Conservation (phyloP, 2,888 invertebrate genomes). For the Octodonta nipae region DNA sequence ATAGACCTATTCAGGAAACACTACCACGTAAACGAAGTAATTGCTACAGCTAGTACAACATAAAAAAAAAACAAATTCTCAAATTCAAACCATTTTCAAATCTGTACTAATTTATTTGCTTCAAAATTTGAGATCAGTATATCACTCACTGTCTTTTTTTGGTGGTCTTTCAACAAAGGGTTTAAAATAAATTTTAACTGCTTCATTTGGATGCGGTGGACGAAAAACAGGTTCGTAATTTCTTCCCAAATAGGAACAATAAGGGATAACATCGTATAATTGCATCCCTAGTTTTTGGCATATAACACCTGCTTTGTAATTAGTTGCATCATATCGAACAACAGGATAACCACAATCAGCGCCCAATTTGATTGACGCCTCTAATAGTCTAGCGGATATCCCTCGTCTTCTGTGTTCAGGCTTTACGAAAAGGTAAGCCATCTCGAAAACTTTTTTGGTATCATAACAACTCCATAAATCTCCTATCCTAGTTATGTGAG, state of each 20-base stretch:
- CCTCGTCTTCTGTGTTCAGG: conserved; percentile 39
- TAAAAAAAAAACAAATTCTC: no score
- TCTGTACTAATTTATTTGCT: no score
- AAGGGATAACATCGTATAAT: conserved; percentile 39
- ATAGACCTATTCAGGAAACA: no score
- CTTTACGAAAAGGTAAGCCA: conserved; percentile 39
- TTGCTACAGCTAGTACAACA: no score
- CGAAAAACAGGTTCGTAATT: conserved; percentile 39
- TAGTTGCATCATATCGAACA: conserved; percentile 38
- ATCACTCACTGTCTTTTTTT: no score
- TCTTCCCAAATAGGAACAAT: conserved; percentile 38
- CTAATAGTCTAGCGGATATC: conserved; percentile 35
- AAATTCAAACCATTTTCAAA: no score
- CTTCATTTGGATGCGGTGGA: conserved; percentile 39
- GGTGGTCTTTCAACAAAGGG: no score
- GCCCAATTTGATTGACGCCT: conserved; percentile 33
- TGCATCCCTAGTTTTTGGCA: conserved; percentile 41
- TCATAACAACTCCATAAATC: conserved; percentile 36
- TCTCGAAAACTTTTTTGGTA: conserved; percentile 39
- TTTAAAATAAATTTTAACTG: conserved; percentile 37
- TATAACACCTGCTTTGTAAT: conserved; percentile 35
- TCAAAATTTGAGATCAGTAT: no score
- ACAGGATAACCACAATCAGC: conserved; percentile 38
- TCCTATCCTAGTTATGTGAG: conserved; percentile 38
- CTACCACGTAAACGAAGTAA: no score